Evolutionary conservation across 1,140 invertebrate genomes (phyloP), one percentile per base, ranked within the genome.

Genomic region (Lycorma delicatula): DNA sequence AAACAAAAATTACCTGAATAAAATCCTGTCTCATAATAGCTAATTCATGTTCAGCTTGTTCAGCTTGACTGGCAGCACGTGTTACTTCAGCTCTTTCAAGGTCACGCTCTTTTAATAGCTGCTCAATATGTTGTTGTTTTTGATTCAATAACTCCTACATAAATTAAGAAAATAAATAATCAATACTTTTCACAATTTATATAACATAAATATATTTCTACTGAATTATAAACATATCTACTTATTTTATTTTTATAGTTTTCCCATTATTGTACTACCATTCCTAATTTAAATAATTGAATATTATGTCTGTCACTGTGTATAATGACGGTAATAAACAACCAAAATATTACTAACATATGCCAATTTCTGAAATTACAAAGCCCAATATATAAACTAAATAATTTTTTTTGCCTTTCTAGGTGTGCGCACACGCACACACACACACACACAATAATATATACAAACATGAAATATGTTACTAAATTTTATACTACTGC

Each of bases 91-190:
- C 81, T 64, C 91, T 78, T 71, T 96, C 93, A 60, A 95, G 69
- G 67, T 97, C 93, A 54, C 91, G 74, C 69, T 97, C 93, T 58
- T 86, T 86, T 70, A 95, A 79, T 38, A 97, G 76, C 66, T 89
- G 83, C 67, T 94, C 91, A 63, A 97, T 86, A 66, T 97, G 91
- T 59, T 89, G 84, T 68, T 95, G 89, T 70, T 95, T 97, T 71
- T 96, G 92, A 70, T 89, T 87, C 56, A 97, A 73, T 25, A 89
- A 75, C 70, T 95, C 91, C 91, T 97, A 70, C 66, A 73, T 23
- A 3, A 54, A 59, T 6, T 7, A 44, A 44, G 23, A 44, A 20
- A 2, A n/a, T n/a, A n/a, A n/a, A n/a, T n/a, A n/a, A n/a, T n/a
- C n/a, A n/a, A n/a, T n/a, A n/a, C n/a, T n/a, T n/a, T n/a, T n/a